Evolutionary conservation across 2,113 vertebrate genomes (phyloP), one percentile per base, ranked within the genome.

Genomic region (Myxocyprinus asiaticus): DNA sequence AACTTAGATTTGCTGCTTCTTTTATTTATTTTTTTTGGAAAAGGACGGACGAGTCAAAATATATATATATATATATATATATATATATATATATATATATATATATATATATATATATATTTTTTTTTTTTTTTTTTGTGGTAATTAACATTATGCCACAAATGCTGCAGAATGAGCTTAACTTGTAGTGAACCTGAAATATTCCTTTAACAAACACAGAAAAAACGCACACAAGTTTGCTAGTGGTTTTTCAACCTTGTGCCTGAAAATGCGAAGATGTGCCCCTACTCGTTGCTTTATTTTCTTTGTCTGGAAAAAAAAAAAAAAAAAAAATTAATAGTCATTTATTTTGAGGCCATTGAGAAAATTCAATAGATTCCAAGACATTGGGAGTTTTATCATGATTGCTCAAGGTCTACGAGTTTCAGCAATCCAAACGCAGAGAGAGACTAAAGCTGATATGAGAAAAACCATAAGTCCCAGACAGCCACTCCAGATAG

Each of bases 231-330:
- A 15, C 55, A n/a, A 48, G 11, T 77, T n/a, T 33, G 6, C 42
- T 7, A 4, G 15, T 44, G 11, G 53, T 58, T 9, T 43, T 53
- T 72, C 11, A 72, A 55, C n/a, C 6, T n/a, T 5, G 8, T 53
- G 9, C 7, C 55, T n/a, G n/a, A n/a, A 58, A 33, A 33, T 33
- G 22, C 22, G 3, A 33, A 1, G 22, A 14, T 6, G 15, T 14
- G 14, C 7, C 14, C 0, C 14, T 15, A 15, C n/a, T 68, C 59
- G 79, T 77, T 50, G 5, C 53, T 77, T 76, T 17, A 43, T 12
- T 51, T 15, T 66, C 42, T 56, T 43, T 65, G 73, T 53, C 62
- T 71, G 48, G 48, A 81, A 84, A 81, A 83, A 66, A 44, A 68
- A 68, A 51, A 9, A 22, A 11, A 64, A 61, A 7, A 9, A 43